Base-by-base conservation (phyloP, 2,888 invertebrate species). In the Iphiclides podalirius region DNA sequence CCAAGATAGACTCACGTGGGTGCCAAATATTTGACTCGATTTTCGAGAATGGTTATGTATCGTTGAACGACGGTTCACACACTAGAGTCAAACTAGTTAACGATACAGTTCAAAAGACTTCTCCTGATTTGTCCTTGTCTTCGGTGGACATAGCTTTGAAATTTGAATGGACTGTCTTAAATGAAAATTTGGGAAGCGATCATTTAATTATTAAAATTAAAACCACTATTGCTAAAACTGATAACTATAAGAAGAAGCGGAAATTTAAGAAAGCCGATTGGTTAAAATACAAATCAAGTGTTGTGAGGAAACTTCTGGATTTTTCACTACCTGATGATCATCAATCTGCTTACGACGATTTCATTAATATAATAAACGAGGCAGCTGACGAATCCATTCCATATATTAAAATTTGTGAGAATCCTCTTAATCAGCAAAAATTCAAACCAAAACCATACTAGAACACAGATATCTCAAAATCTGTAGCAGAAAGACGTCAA, bases 261-360 rank as follows among this genome's bases (percentile, higher is more conserved):
- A 28, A 28, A n/a, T 28, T 28, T 28, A 6, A 28, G 2, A 28
- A 28, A 23, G 40, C 2, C 16, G n/a, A 26, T 20, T 39, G 13
- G 40, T 26, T 13, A 36, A 37, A 35, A 40, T 28, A 28, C 9
- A 37, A 40, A 13, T n/a, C 40, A 13, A 7, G 20, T 16, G 9
- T 28, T n/a, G 28, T n/a, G 28, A 28, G 9, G 1, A 4, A 8
- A n/a, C 2, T 2, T n/a, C n/a, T n/a, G n/a, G 28, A 8, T 8
- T 8, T 28, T 2, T n/a, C 28, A 28, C n/a, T 28, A 28, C n/a
- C 28, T n/a, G 28, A 28, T 28, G 28, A 28, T 31, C 41, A 41
- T 8, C 3, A 3, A 8, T 28, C n/a, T n/a, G n/a, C n/a, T n/a
- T n/a, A n/a, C n/a, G n/a, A n/a, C n/a, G n/a, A n/a, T n/a, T n/a